Evolutionary conservation across 2,888 invertebrate species (phyloP).

Genomic region (Cordylochernes scorpioides): DNA sequence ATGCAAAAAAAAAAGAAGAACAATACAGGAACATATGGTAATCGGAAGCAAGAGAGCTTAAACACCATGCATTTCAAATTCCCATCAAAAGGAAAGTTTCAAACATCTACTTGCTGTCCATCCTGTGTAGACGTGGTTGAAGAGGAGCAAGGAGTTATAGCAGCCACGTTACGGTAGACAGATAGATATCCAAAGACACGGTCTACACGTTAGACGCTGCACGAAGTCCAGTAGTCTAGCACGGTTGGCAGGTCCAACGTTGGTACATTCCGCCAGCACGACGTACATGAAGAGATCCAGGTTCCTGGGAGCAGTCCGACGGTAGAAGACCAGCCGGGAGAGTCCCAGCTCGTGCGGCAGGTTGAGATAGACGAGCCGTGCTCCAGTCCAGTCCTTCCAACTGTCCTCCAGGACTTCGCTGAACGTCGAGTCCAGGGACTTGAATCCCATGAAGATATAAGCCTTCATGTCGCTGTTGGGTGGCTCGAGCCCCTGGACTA

Average conservation of each 20-base stretch:
- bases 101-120: no score
- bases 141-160: no score
- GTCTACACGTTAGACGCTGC: conserved; percentile 22
- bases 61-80: no score
- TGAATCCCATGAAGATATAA: conserved; percentile 20
- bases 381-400: conserved; percentile 27
- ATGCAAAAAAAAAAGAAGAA: no score
- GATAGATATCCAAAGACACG: conserved; percentile 23
- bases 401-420: conserved; percentile 21
- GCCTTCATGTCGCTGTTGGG: conserved; percentile 5
- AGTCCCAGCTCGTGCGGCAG: conserved; percentile 23
- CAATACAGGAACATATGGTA: no score
- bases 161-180: no score
- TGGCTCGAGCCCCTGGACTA: conserved; percentile 2
- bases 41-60: no score
- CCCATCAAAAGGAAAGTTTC: no score
- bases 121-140: no score
- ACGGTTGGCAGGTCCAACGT: conserved; percentile 18
- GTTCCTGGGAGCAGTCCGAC: conserved; percentile 20
- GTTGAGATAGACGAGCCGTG: conserved; percentile 23
- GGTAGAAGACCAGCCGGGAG: conserved; percentile 22
- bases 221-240: conserved; percentile 23
- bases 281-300: conserved; percentile 24
- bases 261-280: conserved; percentile 22
- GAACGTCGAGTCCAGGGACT: conserved; percentile 21